Evolutionary conservation across 2,888 invertebrate species (phyloP).

Genomic region (Nasonia oneida): DNA sequence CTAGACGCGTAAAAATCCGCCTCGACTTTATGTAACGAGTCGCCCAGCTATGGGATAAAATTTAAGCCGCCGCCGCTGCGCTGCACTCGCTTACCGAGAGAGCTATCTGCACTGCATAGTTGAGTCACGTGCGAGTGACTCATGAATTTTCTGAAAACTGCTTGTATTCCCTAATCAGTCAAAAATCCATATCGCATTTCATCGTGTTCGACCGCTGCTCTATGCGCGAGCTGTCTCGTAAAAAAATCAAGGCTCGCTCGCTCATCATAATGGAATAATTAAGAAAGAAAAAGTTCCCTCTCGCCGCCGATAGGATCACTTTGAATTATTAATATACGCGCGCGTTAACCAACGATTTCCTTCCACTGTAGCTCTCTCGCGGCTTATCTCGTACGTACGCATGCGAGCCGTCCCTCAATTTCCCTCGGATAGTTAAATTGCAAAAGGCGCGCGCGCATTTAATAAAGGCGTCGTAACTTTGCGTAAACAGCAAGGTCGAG

Average conservation of each 20-base stretch:
- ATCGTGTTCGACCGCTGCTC: too few relatives aligned
- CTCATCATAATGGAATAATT: not conserved
- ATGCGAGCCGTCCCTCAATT: not conserved
- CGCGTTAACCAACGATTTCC: not conserved
- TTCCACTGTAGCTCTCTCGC: not conserved
- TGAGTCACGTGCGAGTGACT: not conserved
- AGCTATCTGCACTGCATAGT: not conserved
- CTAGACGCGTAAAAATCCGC: not conserved
- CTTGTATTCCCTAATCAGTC: not conserved
- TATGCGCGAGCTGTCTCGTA: not conserved
- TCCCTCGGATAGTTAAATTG: not conserved
- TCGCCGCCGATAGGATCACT: not conserved
- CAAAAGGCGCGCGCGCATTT: not conserved
- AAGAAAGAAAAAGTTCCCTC: not conserved
- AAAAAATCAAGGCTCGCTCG: not conserved
- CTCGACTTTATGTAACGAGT: not conserved
- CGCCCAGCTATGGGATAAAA: not conserved
- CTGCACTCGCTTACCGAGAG: not conserved
- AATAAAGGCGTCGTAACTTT: constrained; percentile 2
- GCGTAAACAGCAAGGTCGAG: constrained; percentile 2
- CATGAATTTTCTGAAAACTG: not conserved
- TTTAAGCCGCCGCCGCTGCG: not conserved
- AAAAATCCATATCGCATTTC: not conserved
- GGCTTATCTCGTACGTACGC: not conserved
- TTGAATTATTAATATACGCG: not conserved